Base-by-base conservation (phyloP, 2,888 invertebrate species). In the Ephialtes manifestator region DNA sequence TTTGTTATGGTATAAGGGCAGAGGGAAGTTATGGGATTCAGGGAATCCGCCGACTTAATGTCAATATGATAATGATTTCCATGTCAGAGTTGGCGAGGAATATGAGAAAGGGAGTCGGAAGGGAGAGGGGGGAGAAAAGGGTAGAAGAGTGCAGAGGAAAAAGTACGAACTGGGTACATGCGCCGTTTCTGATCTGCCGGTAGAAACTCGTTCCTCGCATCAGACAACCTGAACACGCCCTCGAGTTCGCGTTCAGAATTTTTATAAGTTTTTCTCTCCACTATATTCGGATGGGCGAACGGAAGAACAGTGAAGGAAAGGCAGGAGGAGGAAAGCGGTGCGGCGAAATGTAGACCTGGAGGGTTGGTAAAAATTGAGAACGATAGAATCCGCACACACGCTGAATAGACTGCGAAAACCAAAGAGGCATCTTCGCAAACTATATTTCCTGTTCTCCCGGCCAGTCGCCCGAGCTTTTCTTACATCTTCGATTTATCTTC, bases 151-250 rank as follows among this genome's bases (percentile, higher is more conserved):
- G 65, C 43, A 10, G 39, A 18, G 13, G 39, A 43, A 39, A 65
- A 65, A 67, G 24, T 76, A 71, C 67, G 70, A 51, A 20, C 58
- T 39, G 20, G 67, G 39, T 53, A 63, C 75, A 74, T 76, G 39
- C 63, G 60, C 11, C 53, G 70, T 13, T 60, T 58, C 79, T 31
- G 31, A 13, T 77, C 39, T 55, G 75, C 48, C 60, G 63, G 46
- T 70, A 15, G 81, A 51, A n/a, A 74, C 46, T 31, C 60, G 39
- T 3, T 20, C 85, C 87, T 83, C 83, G 76, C 89, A 88, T 93
- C 89, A 68, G 87, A 92, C 90, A 93, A 88, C 89, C 92, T 78
- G 89, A 89, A 91, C 93, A 93, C 93, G 93, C 90, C 88, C 89
- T 86, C 89, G 88, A 89, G 65, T 80, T 68, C 91, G 88, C 89